phyloP scores from a whole-genome alignment of 2,797 vertebrate genomes.

The Typhlichthys eigenmanni region DNA sequence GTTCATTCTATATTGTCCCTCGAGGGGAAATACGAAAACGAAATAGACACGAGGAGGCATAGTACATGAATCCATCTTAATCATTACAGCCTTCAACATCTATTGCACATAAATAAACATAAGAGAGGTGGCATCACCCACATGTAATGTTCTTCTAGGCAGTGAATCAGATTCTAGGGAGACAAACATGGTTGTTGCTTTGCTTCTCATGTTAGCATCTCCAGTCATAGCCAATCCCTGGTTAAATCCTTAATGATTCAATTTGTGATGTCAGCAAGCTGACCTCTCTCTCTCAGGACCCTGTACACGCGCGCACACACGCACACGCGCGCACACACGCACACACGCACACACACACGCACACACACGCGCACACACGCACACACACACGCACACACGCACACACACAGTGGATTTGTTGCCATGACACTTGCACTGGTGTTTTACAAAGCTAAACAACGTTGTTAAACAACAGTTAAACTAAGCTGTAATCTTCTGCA shows the following conservation, averaged over 20 bases:
- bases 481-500: too few species aligned
- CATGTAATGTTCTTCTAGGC: too few species aligned
- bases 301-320: constrained; percentile 2
- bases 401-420: neutral
- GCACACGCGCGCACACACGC: neutral
- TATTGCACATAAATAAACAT: too few species aligned
- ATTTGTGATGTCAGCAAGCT: neutral
- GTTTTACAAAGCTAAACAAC: too few species aligned
- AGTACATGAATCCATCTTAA: too few species aligned
- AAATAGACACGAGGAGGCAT: too few species aligned
- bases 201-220: constrained; percentile 3
- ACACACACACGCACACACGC: neutral
- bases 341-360: neutral
- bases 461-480: too few species aligned
- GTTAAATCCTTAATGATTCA: neutral
- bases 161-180: neutral
- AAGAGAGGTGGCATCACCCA: too few species aligned
- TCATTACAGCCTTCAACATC: too few species aligned
- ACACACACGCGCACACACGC: neutral
- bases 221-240: neutral
- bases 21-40: too few species aligned
- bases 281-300: constrained; percentile 8
- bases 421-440: too few species aligned
- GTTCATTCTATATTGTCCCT: too few species aligned
- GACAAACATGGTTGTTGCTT: neutral